Evolutionary conservation across 2,888 invertebrate species (phyloP), one percentile per base, ranked within the genome.

Genomic region (Ametastegia equiseti): DNA sequence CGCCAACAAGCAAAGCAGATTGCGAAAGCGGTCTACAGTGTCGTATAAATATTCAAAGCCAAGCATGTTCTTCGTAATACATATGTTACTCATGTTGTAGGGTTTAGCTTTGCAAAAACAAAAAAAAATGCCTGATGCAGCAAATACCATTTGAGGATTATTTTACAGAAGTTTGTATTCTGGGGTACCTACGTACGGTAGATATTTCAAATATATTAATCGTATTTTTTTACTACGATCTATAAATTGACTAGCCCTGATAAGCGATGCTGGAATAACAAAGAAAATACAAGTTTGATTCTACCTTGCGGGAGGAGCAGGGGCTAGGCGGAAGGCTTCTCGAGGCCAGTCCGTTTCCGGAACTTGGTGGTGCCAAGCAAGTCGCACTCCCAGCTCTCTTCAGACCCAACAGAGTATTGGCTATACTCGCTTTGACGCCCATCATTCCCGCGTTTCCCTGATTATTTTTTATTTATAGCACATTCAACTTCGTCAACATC

Each of bases 381-480:
- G 95, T 95, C 71, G 95, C 95, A 85, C 95, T 95, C 89, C 95
- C 95, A 80, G 95, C 95, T 85, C 96, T 93, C 91, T 95, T 95
- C 86, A 96, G 92, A 84, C 94, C 93, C 91, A 93, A 92, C 60
- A 91, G 88, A 83, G 91, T 91, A 88, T 91, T 91, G 87, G 91
- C 90, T 88, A 91, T 90, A 92, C 93, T 87, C 90, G 92, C 92
- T 89, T 89, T 91, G 89, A 92, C 85, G 85, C 91, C 91, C 91
- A 90, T 90, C 91, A 91, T 91, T 88, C 89, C 89, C 85, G 90
- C 88, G 80, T n/a, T n/a, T n/a, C 91, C 91, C 91, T 92, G 89
- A 89, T 91, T 86, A 86, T 83, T 81, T 81, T 75, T 89, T 88
- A n/a, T n/a, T n/a, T n/a, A n/a, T 85, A 80, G 50, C 42, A 39